A percentile compares a stretch with the other conserved stretches of the same genome.
Evolutionary conservation across 2,113 vertebrate genomes (phyloP).

Genomic region (Agelaius phoeniceus): DNA sequence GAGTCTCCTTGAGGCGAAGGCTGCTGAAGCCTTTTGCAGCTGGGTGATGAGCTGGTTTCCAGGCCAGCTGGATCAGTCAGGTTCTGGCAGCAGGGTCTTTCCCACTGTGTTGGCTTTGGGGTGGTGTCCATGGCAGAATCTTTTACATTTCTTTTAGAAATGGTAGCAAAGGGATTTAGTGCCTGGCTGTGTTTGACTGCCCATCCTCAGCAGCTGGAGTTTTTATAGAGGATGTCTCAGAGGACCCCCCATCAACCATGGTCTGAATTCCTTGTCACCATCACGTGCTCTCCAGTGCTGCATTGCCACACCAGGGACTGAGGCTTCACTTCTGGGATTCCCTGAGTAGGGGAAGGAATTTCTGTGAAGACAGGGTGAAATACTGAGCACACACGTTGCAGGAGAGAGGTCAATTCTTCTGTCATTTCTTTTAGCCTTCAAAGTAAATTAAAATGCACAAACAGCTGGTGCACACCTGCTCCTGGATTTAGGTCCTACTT

Average conservation of each 20-base stretch:
- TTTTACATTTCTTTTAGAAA: not conserved
- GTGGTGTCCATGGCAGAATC: not conserved
- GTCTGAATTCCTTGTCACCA: not conserved
- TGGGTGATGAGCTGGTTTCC: accelerated
- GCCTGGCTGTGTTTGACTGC: not conserved
- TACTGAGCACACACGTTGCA: not conserved
- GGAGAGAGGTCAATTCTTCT: not conserved
- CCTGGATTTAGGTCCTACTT: not conserved
- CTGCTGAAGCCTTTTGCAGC: not conserved
- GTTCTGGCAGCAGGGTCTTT: not conserved
- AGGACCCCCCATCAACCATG: not conserved
- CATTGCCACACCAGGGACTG: not conserved
- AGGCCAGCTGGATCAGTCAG: not conserved
- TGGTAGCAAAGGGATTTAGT: not conserved
- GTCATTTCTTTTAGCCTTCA: not conserved
- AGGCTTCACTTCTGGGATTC: not conserved
- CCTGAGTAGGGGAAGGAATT: not conserved
- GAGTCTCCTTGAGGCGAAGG: not conserved
- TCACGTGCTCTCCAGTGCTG: not conserved
- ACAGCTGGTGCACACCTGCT: not conserved
- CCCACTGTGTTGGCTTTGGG: accelerated
- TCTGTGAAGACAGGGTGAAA: not conserved
- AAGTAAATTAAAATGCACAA: not conserved
- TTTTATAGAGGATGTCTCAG: not conserved
- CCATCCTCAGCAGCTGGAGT: not conserved